Conservation (phyloP, 2,113 vertebrate genomes). For the Cathartes aura region DNA sequence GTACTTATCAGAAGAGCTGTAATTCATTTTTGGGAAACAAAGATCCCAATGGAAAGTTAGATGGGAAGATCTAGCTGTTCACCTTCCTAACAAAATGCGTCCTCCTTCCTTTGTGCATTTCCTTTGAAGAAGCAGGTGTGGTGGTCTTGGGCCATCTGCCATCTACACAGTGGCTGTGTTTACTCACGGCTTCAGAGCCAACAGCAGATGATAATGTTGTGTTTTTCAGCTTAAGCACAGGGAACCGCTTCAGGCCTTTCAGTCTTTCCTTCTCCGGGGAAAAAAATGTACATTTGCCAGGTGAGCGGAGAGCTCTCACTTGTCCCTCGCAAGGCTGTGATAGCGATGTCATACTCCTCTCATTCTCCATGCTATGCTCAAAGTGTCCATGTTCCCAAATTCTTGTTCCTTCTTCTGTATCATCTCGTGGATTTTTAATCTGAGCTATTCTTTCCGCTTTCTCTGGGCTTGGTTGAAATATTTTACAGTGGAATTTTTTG, state of each 20-base stretch:
- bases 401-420: neutral
- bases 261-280: neutral
- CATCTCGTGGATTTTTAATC: neutral
- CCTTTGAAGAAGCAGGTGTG: neutral
- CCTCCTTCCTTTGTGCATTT: neutral
- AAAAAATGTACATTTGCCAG: neutral
- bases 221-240: neutral
- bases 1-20: constrained; percentile 39
- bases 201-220: neutral
- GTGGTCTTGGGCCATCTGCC: neutral
- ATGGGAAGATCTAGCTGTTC: neutral
- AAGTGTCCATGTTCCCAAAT: neutral
- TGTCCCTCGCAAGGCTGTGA: neutral
- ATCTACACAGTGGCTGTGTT: neutral
- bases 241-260: neutral
- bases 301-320: neutral
- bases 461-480: neutral
- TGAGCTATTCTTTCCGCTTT: neutral
- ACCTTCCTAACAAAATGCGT: neutral
- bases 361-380: neutral
- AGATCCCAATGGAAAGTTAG: neutral
- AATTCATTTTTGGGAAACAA: constrained; percentile 48
- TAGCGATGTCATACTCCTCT: neutral
- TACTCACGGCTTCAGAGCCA: neutral
- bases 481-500: neutral